Base-by-base conservation (phyloP, 2,113 vertebrate species). In the Cisticola juncidis region DNA sequence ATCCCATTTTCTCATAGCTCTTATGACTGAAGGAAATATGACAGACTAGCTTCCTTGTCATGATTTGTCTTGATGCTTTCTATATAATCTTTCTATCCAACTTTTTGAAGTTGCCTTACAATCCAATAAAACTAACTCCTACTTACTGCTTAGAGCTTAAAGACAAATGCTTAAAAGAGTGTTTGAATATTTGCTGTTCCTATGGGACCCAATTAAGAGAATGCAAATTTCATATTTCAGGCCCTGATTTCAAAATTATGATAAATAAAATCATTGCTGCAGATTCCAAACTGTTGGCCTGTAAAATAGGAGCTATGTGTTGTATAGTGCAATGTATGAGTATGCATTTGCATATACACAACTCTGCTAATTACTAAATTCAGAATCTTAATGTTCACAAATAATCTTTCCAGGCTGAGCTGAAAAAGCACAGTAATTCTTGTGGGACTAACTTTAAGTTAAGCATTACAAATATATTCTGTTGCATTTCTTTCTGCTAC, bases 151-250 rank as follows among this genome's bases (percentile, higher is more conserved):
- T 61, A 73, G 15, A 40, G 12, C 25, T 94, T 40, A n/a, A 72
- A 74, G 28, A 62, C 25, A 38, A 79, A 21, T 80, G 40, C 21
- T 89, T 92, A 48, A 90, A 97, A 89, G 35, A 94, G 65, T 38
- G 15, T 44, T 48, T 94, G 45, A 86, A 13, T 45, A 80, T 13
- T 76, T 58, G 28, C 9, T 91, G 31, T 73, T 84, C 92, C 93
- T 94, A 50, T 18, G 92, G 79, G 78, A 95, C 47, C 50, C 82
- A 96, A 93, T 94, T 88, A 97, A 85, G 76, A 91, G 48, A 81
- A 94, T 38, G 20, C 31, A 92, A 40, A 93, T 81, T 80, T 64
- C 6, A 56, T 78, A 83, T 90, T 94, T 81, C 51, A 44, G 64
- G 40, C 5, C n/a, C 23, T 15, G 20, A 66, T 91, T 92, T 88